Evolutionary conservation across 2,797 vertebrate species (phyloP), one percentile per base, ranked within the genome.

Genomic region (Iguana delicatissima): DNA sequence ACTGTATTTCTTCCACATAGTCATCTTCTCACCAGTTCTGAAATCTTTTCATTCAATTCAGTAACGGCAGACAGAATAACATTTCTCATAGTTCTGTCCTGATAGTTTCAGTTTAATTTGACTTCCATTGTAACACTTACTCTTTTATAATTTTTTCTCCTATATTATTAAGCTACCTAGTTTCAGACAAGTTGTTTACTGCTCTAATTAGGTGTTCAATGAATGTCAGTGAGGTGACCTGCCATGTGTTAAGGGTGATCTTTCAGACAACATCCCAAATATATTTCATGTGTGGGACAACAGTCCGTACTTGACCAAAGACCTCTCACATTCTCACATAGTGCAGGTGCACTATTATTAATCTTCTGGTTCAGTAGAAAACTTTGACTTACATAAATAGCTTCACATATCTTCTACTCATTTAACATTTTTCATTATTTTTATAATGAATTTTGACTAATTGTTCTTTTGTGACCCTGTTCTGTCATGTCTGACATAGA

Each of bases 401-500:
- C 7, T 62, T 76, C 72, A 35, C 4, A 35, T 89, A 74, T 20
- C 7, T 46, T 50, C 32, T 89, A 8, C 38, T 77, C 55, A 77
- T 29, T 67, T 89, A 59, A 77, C 80, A 77, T 64, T 77, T 1
- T 14, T 88, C 14, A 20, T 73, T 88, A 73, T 69, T 73, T 87
- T 82, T 46, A 64, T 50, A 73, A 88, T 57, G 52, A 81, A 57
- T 81, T 82, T 52, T 88, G 64, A 81, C 32, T 76, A 76, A 76
- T 76, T 83, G 50, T 16, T 72, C 57, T 86, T 90, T 86, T 89
- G 46, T 62, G 67, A 82, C 69, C 84, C 83, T 10, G 79, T 24
- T 0, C 0, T 89, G 77, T 81, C 50, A 64, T 29, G 42, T 88
- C 50, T 67, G 72, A 91, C 69, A 81, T 29, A 18, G 2, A 35